Evolutionary conservation across 2,797 vertebrate genomes (phyloP).

Genomic region (Myotis planiceps): DNA sequence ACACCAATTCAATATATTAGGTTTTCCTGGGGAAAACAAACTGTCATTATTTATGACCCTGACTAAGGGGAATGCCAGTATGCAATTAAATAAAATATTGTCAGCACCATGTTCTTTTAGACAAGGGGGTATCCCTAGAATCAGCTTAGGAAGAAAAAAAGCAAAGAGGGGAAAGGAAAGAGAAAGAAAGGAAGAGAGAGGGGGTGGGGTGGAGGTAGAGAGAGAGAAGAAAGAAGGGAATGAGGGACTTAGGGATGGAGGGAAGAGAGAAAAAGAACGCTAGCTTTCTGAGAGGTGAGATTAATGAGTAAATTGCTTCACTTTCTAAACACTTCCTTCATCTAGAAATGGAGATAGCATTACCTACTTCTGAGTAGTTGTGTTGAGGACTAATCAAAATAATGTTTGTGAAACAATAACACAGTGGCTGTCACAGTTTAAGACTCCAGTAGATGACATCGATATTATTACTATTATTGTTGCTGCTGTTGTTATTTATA

Average conservation of each 20-base stretch:
- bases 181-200: not conserved
- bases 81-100: not conserved
- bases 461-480: not conserved
- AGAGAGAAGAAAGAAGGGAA: not conserved
- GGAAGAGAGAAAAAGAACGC: not conserved
- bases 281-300: not conserved
- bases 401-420: not conserved
- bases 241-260: not conserved
- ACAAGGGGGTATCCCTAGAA: not conserved
- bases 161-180: not conserved
- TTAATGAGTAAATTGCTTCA: not conserved
- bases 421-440: not conserved
- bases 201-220: no score
- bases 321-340: not conserved
- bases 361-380: not conserved
- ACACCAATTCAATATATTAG: not conserved
- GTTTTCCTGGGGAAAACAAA: not conserved
- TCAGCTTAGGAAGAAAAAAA: not conserved
- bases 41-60: slow-evolving; percentile 1
- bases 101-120: not conserved
- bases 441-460: not conserved
- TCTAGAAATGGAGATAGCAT: not conserved
- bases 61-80: not conserved
- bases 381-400: not conserved
- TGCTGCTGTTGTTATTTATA: not conserved